These are phyloP conservation scores for Arion vulgaris DNA, from an alignment of 1,140 invertebrate genomes.

Conservation along the genomic window DNA sequence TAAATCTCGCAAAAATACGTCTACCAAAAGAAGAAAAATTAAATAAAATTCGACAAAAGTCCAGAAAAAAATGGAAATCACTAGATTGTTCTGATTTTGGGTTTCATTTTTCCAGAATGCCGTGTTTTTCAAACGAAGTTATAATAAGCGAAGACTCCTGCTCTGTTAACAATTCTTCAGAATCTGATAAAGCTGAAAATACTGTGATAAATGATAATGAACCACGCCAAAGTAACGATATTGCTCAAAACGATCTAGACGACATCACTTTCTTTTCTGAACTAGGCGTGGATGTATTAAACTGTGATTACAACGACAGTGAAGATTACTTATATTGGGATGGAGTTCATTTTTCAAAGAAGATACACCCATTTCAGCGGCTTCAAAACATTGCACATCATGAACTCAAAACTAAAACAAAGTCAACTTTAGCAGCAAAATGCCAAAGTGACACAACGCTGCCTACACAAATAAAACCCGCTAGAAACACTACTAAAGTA, in stretches of 20 bases:
- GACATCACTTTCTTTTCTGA: background rate
- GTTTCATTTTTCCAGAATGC: slow-evolving; percentile 59
- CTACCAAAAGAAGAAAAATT: slow-evolving; percentile 19
- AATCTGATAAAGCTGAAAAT: background rate
- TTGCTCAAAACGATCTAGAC: background rate
- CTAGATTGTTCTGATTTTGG: slow-evolving; percentile 45
- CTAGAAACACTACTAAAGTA: slow-evolving; percentile 26
- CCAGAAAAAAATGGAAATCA: slow-evolving; percentile 62
- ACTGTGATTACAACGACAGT: background rate
- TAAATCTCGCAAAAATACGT: background rate
- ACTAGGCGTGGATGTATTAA: slow-evolving; percentile 7
- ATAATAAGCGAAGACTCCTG: slow-evolving; percentile 37
- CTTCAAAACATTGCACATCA: background rate
- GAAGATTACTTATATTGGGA: background rate
- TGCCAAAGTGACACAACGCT: slow-evolving; percentile 30
- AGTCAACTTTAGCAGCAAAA: slow-evolving; percentile 40
- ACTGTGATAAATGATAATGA: background rate
- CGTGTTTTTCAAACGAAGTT: slow-evolving; percentile 41
- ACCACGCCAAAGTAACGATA: background rate
- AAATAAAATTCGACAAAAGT: slow-evolving; percentile 41
- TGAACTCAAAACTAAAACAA: background rate
- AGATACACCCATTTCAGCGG: background rate
- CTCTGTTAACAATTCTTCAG: background rate
- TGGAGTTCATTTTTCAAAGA: background rate
- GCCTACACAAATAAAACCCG: slow-evolving; percentile 42